Percentiles rank a stretch among this genome's conserved stretches.
Evolutionary conservation across 2,113 vertebrate species (phyloP).

Genomic region (Gila orcuttii): DNA sequence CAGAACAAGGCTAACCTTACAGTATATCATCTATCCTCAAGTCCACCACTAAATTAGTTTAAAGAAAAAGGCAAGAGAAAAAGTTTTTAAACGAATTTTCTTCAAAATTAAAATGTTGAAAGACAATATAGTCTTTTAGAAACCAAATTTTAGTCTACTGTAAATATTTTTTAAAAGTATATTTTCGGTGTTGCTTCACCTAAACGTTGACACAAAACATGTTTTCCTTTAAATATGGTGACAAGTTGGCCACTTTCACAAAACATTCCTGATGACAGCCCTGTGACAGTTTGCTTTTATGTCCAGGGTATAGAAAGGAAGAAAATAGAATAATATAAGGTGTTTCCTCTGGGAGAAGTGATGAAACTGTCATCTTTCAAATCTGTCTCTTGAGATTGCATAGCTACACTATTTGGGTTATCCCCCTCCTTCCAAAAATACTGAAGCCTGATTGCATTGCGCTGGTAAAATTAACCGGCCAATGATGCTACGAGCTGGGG

Average conservation of each 20-base stretch:
- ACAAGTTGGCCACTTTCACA: too few relatives aligned
- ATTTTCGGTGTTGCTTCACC: neutral
- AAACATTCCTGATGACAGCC: neutral
- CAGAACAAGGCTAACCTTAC: neutral
- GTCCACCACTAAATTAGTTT: neutral
- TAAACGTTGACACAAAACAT: neutral
- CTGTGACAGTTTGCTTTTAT: neutral
- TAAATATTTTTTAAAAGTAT: too few relatives aligned
- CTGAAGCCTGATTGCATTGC: too few relatives aligned
- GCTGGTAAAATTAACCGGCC: too few relatives aligned
- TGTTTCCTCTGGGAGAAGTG: conserved; percentile 33
- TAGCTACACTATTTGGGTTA: too few relatives aligned
- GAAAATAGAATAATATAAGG: conserved; percentile 7
- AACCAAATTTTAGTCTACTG: neutral
- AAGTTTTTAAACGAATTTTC: neutral
- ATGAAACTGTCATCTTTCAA: conserved; percentile 7
- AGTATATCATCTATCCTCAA: neutral
- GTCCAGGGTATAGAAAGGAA: neutral
- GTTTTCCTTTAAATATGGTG: too few relatives aligned
- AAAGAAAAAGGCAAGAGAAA: neutral
- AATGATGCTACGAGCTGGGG: too few relatives aligned
- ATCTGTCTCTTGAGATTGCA: too few relatives aligned
- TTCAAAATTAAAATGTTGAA: neutral
- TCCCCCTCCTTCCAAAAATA: too few relatives aligned
- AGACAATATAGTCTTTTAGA: neutral